Conservation (phyloP, 2,797 vertebrate species). For the Enteromius treurensis region DNA sequence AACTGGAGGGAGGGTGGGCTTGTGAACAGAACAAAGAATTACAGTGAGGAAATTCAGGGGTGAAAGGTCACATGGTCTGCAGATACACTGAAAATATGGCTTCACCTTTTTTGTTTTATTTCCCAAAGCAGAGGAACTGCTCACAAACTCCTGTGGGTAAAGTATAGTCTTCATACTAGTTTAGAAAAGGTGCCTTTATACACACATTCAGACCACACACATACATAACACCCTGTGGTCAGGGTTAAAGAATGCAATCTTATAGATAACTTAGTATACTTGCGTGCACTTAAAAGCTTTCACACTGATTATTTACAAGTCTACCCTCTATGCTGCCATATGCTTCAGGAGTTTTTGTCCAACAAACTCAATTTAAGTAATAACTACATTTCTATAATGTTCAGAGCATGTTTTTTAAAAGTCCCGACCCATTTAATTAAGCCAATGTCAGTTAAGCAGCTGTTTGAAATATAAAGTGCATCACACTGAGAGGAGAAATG, state of each 20-base stretch:
- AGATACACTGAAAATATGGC: background rate
- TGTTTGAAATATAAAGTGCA: slow-evolving; percentile 63
- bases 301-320: slow-evolving; percentile 79
- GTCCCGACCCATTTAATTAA: slow-evolving; percentile 66
- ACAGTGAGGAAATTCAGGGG: background rate
- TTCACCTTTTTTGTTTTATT: background rate
- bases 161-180: background rate
- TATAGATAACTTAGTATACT: slow-evolving; percentile 60
- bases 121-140: background rate
- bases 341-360: slow-evolving; percentile 80
- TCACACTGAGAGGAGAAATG: slow-evolving; percentile 44
- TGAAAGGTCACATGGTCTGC: background rate
- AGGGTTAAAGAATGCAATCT: slow-evolving; percentile 73
- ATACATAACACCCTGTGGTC: slow-evolving; percentile 45
- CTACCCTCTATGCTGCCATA: slow-evolving; percentile 77
- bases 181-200: background rate
- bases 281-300: slow-evolving; percentile 75
- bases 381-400: slow-evolving; percentile 71
- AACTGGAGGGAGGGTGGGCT: slow-evolving; percentile 9
- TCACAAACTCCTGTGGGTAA: background rate
- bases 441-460: slow-evolving; percentile 56
- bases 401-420: slow-evolving; percentile 55
- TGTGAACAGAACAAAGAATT: background rate
- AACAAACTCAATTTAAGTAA: slow-evolving; percentile 81
- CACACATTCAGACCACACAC: background rate